Conservation (phyloP, 2,797 vertebrate genomes). For the Synaphobranchus kaupii region DNA sequence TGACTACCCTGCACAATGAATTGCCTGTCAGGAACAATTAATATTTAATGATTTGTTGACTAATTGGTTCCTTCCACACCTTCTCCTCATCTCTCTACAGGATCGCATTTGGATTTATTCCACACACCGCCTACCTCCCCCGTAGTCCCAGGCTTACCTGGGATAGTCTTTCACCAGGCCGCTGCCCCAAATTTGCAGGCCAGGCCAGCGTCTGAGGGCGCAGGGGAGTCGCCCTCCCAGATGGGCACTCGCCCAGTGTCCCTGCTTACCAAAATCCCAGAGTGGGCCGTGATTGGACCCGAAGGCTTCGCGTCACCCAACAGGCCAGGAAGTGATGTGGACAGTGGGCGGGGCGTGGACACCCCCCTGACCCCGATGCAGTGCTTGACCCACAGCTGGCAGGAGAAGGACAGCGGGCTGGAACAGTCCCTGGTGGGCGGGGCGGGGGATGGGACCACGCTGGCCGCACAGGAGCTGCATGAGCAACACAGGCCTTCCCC, state of each 20-base stretch:
- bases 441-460: slow-evolving; percentile 56
- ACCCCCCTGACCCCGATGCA: slow-evolving; percentile 19
- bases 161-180: slow-evolving; percentile 58
- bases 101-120: slow-evolving; percentile 73
- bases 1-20: background rate
- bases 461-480: slow-evolving; percentile 64
- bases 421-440: slow-evolving; percentile 47
- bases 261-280: slow-evolving; percentile 49
- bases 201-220: slow-evolving; percentile 39
- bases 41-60: background rate
- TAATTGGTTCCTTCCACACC: background rate
- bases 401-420: slow-evolving; percentile 61
- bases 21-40: background rate
- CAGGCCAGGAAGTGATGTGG: slow-evolving; percentile 33
- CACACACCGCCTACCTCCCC: slow-evolving; percentile 71
- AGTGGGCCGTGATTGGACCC: slow-evolving; percentile 62
- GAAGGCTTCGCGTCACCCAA: slow-evolving; percentile 44
- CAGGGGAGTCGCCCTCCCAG: slow-evolving; percentile 40
- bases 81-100: slow-evolving; percentile 42
- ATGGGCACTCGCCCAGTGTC: slow-evolving; percentile 50
- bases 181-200: slow-evolving; percentile 46
- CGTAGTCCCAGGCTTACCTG: slow-evolving; percentile 58
- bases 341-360: slow-evolving; percentile 21
- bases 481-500: slow-evolving; percentile 62
- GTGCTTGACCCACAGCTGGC: slow-evolving; percentile 44